Evolutionary conservation across 1,140 invertebrate genomes (phyloP), one percentile per base, ranked within the genome.

Genomic region (Chironomus tepperi): DNA sequence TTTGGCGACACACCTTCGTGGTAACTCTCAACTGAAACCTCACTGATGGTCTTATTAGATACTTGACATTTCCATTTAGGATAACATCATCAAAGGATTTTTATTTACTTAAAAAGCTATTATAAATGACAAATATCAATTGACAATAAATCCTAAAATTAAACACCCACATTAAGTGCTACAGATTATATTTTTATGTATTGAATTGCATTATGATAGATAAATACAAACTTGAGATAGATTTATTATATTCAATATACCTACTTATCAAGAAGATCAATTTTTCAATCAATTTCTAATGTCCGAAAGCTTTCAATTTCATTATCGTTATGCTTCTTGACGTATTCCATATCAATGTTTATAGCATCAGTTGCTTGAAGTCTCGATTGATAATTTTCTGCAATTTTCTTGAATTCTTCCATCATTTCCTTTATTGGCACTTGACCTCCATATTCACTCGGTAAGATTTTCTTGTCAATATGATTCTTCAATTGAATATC

Each of bases 361-460:
- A 91, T 90, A 8, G 90, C 87, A 78, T 92, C 90, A 12, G 92
- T 81, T 3, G 87, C 86, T 73, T 86, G 78, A 19, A 91, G 78
- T 73, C 85, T 85, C 9, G 65, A 18, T 19, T 70, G 8, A 6
- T 8, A 18, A 5, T 70, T 21, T 7, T 5, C 9, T 70, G 65
- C 65, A 18, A 70, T 70, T 73, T 85, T 83, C 78, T 91, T 91
- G 75, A 90, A 85, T 76, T 84, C 85, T 82, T 88, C 86, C 74
- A 93, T 89, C 90, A 93, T 92, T 67, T 91, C 89, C 12, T 81
- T 81, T 21, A 92, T 79, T 7, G 91, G 90, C 5, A 91, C 82
- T 72, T 87, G 87, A 0, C 91, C 92, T 0, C 91, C 91, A 78
- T 92, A 93, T 80, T 94, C 92, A 79, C 91, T 90, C 0, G 91